Evolutionary conservation across 1,140 invertebrate genomes (phyloP), one percentile per base, ranked within the genome.

Genomic region (Venustaconcha ellipsiformis): DNA sequence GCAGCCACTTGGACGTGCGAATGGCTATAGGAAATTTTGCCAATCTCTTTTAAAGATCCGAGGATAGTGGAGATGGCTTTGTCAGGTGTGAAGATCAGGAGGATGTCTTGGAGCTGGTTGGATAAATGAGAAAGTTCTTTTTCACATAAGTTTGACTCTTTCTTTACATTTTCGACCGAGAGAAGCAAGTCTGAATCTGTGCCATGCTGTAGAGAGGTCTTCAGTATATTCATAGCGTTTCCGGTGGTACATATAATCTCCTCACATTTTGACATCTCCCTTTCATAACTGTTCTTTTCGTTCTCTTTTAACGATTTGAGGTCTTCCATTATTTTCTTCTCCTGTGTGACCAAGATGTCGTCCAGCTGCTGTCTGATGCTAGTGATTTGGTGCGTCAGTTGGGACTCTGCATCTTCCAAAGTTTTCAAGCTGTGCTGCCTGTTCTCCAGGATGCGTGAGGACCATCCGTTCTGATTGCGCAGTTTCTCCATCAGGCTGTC

Each of bases 131-230:
- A 26, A 17, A 80, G 59, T 57, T 72, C 66, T 63, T 74, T 72
- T n/a, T 80, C 79, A 60, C 76, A 67, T 26, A 69, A 72, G 13
- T 67, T 71, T 5, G 79, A 74, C 37, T 78, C 79, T 58, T 75
- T 75, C 62, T 80, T 80, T 37, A 80, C 76, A 60, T 76, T 78
- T n/a, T 74, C 76, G 12, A 80, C 74, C 26, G 76, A 80, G n/a
- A 77, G 67, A 18, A 80, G 73, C n/a, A 80, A 60, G 59, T 80
- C 79, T 0, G 70, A 76, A 48, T 80, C 79, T n/a, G 79, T 73
- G 17, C 79, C 79, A 66, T 80, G 79, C 60, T 78, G 74, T 5
- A 72, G 12, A 12, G 79, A 75, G 58, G 78, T 80, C 57, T 76
- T 78, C 5, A 80, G 17, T 37, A 80, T 77, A 23, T 77, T 77